Evolutionary conservation across 1,140 invertebrate genomes (phyloP).

Genomic region (Zaprionus camerounensis): DNA sequence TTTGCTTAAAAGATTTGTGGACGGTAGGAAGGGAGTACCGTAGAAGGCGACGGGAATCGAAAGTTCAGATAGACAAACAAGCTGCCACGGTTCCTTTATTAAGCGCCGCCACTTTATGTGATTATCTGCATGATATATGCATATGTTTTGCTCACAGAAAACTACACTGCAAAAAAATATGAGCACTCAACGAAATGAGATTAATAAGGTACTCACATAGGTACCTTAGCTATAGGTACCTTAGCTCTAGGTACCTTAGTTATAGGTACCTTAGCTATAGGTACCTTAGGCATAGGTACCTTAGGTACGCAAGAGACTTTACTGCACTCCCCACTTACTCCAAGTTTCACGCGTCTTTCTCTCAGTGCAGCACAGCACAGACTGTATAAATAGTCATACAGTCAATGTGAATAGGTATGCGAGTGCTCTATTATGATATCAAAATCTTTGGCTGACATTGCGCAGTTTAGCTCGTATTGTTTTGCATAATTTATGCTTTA

Average conservation of each 20-base stretch:
- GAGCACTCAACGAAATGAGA: background rate
- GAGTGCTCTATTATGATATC: conserved; percentile 22
- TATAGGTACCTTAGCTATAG: background rate
- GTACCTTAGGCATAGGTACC: too few species aligned
- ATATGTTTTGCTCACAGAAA: background rate
- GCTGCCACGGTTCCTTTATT: conserved; percentile 11
- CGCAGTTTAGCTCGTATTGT: conserved; percentile 44
- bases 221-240: background rate
- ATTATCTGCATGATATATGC: conserved; percentile 18
- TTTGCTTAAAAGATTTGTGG: conserved; percentile 33
- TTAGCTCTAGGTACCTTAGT: background rate
- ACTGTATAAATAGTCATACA: background rate
- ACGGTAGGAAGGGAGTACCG: too few species aligned
- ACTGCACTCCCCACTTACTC: background rate
- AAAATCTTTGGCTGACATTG: conserved; percentile 40
- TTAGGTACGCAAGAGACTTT: background rate
- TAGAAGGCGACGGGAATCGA: background rate
- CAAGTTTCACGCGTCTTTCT: background rate
- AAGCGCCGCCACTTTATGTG: conserved; percentile 3
- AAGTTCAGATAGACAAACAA: conserved; percentile 51
- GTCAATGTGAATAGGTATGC: conserved; percentile 4
- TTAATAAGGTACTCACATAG: background rate
- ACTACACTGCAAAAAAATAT: background rate
- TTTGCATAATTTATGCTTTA: conserved; percentile 50
- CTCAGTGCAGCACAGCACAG: conserved; percentile 7